Evolutionary conservation across 2,797 vertebrate genomes (phyloP).

Genomic region (Amblyraja radiata): DNA sequence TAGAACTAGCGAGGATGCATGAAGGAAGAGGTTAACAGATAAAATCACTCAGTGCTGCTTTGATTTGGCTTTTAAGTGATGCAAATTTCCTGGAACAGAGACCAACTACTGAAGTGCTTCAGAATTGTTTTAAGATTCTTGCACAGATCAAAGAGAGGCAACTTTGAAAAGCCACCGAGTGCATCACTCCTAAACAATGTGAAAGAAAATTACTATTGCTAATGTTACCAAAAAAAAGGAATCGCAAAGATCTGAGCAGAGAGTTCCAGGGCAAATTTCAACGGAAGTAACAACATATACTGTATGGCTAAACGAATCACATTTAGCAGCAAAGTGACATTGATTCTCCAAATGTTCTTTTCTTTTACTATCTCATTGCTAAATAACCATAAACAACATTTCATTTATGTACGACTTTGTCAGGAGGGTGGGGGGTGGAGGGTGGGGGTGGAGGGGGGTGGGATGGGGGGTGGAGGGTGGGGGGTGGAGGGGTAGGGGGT

Average conservation of each 20-base stretch:
- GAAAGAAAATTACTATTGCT: neutral
- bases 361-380: neutral
- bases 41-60: slow-evolving; percentile 74
- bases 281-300: neutral
- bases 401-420: neutral
- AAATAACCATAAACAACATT: neutral
- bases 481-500: too few species aligned
- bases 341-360: neutral
- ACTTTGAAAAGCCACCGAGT: slow-evolving; percentile 2
- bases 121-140: neutral
- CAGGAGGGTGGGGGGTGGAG: too few species aligned
- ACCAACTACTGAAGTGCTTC: neutral
- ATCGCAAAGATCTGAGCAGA: neutral
- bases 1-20: slow-evolving; percentile 54
- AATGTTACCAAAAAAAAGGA: neutral
- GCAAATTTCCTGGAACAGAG: slow-evolving; percentile 60
- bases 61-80: slow-evolving; percentile 67
- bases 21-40: slow-evolving; percentile 80
- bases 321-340: slow-evolving; percentile 7
- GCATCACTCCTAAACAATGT: neutral
- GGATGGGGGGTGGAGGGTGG: too few species aligned
- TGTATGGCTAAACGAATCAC: neutral
- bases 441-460: too few species aligned
- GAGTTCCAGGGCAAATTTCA: neutral
- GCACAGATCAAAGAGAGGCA: neutral